Base-by-base conservation (phyloP, 1,140 invertebrate species). In the Lethrus apterus region DNA sequence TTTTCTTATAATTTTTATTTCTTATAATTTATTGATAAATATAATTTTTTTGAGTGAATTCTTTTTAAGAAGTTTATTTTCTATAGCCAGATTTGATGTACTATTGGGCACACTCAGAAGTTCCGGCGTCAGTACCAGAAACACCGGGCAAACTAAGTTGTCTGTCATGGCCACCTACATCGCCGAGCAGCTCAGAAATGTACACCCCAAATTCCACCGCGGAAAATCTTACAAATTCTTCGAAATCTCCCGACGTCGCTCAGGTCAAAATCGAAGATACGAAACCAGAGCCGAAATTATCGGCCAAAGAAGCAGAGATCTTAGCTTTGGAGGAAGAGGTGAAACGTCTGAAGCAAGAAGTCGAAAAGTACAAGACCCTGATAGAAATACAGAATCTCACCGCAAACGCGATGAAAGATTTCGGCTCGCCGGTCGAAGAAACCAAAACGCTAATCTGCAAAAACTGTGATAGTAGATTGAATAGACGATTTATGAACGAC, bases 21-120 rank as follows among this genome's bases (percentile, higher is more conserved):
- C n/a, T 26, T 26, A 26, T 5, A 26, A 26, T 26, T 26, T 26
- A 26, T 26, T 7, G 24, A 26, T 7, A 26, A 26, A 26, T 26
- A 26, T 5, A 7, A 26, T 26, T 26, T 26, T 7, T n/a, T 26
- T 26, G 5, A 26, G 30, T 8, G 21, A 44, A 44, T 31, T 54
- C 11, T 46, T 29, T 8, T 42, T 47, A 40, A 47, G 34, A 31
- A 44, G 50, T 30, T 53, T 52, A 50, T 55, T 59, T 46, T 56
- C 75, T 78, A 24, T 66, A 93, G 89, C 80, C 84, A 41, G 85
- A 88, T 64, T 73, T 86, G 55, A 88, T 89, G 80, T 92, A 93
- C 66, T 88, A 83, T 61, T 92, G 89, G 89, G 78, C 83, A 15
- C 81, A 89, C 60, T 83, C 82, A 36, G 85, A 90, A 63, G 65